Evolutionary conservation across 2,113 vertebrate genomes (phyloP), one percentile per base, ranked within the genome.

Genomic region (Noturus placidus): DNA sequence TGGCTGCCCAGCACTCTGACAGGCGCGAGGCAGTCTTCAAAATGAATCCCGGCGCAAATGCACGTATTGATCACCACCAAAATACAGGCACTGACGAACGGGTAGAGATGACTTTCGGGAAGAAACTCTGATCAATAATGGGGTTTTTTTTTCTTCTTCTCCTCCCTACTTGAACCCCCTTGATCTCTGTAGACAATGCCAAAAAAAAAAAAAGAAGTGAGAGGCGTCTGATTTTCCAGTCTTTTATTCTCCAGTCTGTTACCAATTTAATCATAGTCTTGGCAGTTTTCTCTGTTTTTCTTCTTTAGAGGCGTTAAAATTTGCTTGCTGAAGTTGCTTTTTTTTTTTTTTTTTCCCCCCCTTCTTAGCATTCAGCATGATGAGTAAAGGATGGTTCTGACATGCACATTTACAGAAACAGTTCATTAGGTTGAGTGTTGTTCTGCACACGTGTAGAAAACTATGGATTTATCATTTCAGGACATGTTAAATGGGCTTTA

Each of bases 1-100:
- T 96, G 95, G 95, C 95, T 93, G 93, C 95, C 94, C 92, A 86
- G 84, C 84, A 76, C 54, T 86, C 81, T 91, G 90, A 91, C 92
- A 90, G 88, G 83, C 86, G 89, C 63, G 84, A 90, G 86, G 85
- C 89, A 88, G 84, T 85, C 56, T 61, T 61, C 33, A 27, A 91
- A 91, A 89, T 87, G 89, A 90, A 92, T 86, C 89, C 85, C 87
- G 84, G 84, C 78, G 63, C 89, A 84, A 88, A 89, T 85, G 86
- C 87, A 89, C 72, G 86, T 82, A 91, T 91, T 89, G 88, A 91
- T 92, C 86, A 86, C 25, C 88, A 90, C 86, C 86, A 54, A 88
- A 85, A 86, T 76, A 80, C 79, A 87, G 84, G 56, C 86, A 79
- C 88, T 82, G 74, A 86, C 83, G 87, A 79, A 78, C 86, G 17